Percentiles rank a stretch among this genome's conserved stretches.
These are phyloP conservation scores for Chaetogeoica ovagalla DNA, from an alignment of 2,888 invertebrate species.

Conservation along the genomic window DNA sequence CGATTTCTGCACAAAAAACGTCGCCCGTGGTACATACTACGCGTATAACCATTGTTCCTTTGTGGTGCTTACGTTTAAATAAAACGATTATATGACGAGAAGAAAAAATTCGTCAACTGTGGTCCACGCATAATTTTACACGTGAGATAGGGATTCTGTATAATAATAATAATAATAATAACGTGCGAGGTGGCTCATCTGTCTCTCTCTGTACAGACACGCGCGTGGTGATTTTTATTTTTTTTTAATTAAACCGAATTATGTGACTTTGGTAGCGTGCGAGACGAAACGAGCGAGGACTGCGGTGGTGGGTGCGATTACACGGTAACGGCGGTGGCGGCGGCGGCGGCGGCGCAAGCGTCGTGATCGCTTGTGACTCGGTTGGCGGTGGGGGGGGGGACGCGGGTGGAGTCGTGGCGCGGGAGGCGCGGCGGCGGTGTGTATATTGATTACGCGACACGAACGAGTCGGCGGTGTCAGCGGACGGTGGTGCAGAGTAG, in stretches of 20 bases:
- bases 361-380: conserved; percentile 54
- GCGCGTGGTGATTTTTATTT: neutral
- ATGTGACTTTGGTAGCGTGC: neutral
- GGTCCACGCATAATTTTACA: no score
- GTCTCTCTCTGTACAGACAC: no score
- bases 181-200: no score
- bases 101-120: no score
- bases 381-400: conserved; percentile 30
- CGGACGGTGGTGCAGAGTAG: neutral
- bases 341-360: conserved; percentile 48
- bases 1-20: no score
- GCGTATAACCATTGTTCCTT: no score
- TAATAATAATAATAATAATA: no score
- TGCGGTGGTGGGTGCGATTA: neutral
- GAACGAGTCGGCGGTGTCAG: neutral
- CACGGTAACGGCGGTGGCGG: neutral
- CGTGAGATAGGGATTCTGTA: no score
- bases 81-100: no score
- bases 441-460: conserved; percentile 45
- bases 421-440: conserved; percentile 9
- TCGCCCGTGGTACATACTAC: no score
- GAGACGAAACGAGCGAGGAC: no score
- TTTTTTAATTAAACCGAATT: conserved; percentile 32
- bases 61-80: no score
- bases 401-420: neutral